Base-by-base conservation (phyloP, 1,140 invertebrate species). In the Drosophila malerkotliana region DNA sequence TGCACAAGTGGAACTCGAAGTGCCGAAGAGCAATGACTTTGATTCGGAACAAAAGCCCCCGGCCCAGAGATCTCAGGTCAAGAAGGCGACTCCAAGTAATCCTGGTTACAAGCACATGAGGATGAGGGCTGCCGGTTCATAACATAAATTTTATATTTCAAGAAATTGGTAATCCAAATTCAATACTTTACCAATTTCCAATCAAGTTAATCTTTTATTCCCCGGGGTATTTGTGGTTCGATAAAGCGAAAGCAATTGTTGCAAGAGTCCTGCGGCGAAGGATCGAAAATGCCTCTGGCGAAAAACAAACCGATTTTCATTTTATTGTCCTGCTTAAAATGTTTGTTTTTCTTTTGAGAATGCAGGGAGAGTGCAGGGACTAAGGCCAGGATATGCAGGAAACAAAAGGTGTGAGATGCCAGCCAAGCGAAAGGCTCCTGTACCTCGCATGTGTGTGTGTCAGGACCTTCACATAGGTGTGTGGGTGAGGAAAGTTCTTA, bases 401-500 rank as follows among this genome's bases (percentile, higher is more conserved):
- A 61, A 59, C 47, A 53, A 63, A 77, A 63, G 72, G 72, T 75
- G 72, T 75, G 72, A 64, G 62, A 45, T 57, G 63, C 39, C 77
- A 79, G 57, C 62, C 45, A 80, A 47, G 58, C 55, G 47, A 64
- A 53, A 63, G 58, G 60, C 64, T 71, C 51, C 15, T 41, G n/a
- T 15, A 10, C 44, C 44, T 24, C 6, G 45, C 24, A 28, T 7
- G 62, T 53, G 61, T 24, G 26, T 53, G 15, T 24, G 12, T 45
- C 55, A 37, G 30, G 47, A 66, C 55, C 21, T 32, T 51, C 39
- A 1, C 32, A 10, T 10, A n/a, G 41, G 21, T 61, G 49, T 55
- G 45, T 44, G 60, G 47, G 60, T 67, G 58, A 54, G 68, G 32
- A 88, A 87, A 87, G 79, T 87, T 87, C 83, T 83, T 88, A 87